Conservation (phyloP, 2,797 vertebrate genomes). For the Danionella dracula region DNA sequence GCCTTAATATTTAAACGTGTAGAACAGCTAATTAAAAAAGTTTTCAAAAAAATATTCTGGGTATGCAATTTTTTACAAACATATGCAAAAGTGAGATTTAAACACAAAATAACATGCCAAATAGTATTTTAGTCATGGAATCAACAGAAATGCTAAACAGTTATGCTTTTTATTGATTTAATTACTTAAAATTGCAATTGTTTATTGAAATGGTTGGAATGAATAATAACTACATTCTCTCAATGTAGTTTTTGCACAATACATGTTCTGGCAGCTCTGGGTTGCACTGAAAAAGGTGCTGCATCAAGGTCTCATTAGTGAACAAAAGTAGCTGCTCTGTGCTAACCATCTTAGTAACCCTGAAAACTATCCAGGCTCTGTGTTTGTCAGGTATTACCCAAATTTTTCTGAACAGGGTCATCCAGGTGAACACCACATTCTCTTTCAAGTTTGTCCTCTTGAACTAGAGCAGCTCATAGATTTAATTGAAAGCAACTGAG, state of each 20-base stretch:
- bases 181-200: neutral
- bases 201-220: no score
- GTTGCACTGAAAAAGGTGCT: neutral
- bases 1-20: neutral
- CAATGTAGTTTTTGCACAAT: neutral
- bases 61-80: no score
- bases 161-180: neutral
- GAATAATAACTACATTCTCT: neutral
- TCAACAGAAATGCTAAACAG: neutral
- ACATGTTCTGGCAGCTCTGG: neutral
- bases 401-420: constrained; percentile 22
- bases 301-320: constrained; percentile 15
- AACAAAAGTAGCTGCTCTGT: constrained; percentile 2
- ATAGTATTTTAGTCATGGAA: no score
- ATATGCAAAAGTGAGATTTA: no score
- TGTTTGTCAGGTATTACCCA: constrained; percentile 4
- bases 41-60: no score
- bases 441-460: constrained; percentile 32
- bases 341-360: neutral
- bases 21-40: neutral
- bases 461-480: constrained; percentile 17
- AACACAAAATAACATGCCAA: no score
- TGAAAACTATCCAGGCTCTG: neutral
- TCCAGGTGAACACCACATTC: constrained; percentile 2
- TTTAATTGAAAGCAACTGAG: constrained; percentile 34